Conservation (phyloP, 2,113 vertebrate species). For the Tenebrosternarchus preto region DNA sequence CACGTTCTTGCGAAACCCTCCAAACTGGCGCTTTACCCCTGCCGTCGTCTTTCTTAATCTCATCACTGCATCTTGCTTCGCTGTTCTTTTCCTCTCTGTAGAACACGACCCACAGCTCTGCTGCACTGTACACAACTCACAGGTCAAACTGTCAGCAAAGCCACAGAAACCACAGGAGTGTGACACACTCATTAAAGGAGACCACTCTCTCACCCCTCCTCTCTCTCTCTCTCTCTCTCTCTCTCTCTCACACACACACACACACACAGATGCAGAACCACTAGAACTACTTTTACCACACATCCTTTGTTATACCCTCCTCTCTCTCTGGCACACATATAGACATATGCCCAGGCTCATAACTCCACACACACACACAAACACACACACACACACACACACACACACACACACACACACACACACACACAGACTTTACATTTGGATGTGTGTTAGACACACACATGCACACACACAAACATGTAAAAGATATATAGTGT, state of each 20-base stretch:
- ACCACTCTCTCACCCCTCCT: neutral
- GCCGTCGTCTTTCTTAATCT: constrained; percentile 32
- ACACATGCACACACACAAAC: neutral
- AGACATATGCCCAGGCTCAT: too few relatives aligned
- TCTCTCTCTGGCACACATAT: neutral
- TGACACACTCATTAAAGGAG: constrained; percentile 36
- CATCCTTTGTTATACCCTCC: neutral
- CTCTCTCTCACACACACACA: constrained; percentile 1
- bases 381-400: constrained; percentile 13
- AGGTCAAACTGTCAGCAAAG: constrained; percentile 50
- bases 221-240: too few relatives aligned
- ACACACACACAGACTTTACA: neutral
- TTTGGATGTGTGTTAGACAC: too few relatives aligned
- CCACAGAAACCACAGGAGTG: constrained; percentile 52
- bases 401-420: neutral
- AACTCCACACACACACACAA: neutral
- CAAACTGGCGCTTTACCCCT: neutral
- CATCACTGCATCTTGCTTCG: constrained; percentile 15
- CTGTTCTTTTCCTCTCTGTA: neutral
- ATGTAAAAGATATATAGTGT: neutral
- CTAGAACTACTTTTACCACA: neutral
- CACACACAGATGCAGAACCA: neutral
- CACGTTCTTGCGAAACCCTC: neutral
- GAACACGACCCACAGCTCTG: too few relatives aligned
- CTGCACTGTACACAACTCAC: constrained; percentile 33